phyloP scores from a whole-genome alignment of 2,888 invertebrate species.

The Callyntrura guangdongensis region DNA sequence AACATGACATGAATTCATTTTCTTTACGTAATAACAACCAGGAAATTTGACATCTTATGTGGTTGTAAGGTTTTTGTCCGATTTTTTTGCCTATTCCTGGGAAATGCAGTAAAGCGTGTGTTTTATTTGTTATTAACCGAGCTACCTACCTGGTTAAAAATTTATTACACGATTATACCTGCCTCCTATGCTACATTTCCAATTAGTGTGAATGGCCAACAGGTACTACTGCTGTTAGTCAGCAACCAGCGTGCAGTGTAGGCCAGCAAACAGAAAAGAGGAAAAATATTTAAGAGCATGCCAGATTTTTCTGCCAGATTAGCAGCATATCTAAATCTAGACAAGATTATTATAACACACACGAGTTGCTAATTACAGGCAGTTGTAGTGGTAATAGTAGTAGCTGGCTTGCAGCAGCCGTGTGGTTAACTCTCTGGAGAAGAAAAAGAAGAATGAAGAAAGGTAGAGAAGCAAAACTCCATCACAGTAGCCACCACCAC shows the following conservation, averaged over 20 bases:
- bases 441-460: no score
- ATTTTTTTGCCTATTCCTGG: background rate
- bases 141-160: slow-evolving; percentile 45
- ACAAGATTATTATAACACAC: slow-evolving; percentile 71
- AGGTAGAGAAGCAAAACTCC: no score
- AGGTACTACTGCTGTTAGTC: slow-evolving; percentile 44
- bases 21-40: background rate
- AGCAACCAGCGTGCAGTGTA: background rate
- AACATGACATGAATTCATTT: background rate
- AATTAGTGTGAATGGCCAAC: slow-evolving; percentile 64
- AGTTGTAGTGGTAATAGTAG: background rate
- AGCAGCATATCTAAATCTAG: slow-evolving; percentile 68
- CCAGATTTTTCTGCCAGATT: slow-evolving; percentile 65
- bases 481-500: slow-evolving; percentile 32
- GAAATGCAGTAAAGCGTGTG: background rate
- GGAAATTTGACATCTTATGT: slow-evolving; percentile 34
- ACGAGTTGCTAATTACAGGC: slow-evolving; percentile 71
- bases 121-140: background rate
- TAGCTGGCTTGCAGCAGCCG: background rate
- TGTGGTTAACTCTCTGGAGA: no score
- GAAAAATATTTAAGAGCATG: slow-evolving; percentile 50
- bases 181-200: slow-evolving; percentile 39
- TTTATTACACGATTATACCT: slow-evolving; percentile 13
- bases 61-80: slow-evolving; percentile 18
- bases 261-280: slow-evolving; percentile 48